phyloP scores from a whole-genome alignment of 2,888 invertebrate genomes.

The Galerucella nymphaeae region DNA sequence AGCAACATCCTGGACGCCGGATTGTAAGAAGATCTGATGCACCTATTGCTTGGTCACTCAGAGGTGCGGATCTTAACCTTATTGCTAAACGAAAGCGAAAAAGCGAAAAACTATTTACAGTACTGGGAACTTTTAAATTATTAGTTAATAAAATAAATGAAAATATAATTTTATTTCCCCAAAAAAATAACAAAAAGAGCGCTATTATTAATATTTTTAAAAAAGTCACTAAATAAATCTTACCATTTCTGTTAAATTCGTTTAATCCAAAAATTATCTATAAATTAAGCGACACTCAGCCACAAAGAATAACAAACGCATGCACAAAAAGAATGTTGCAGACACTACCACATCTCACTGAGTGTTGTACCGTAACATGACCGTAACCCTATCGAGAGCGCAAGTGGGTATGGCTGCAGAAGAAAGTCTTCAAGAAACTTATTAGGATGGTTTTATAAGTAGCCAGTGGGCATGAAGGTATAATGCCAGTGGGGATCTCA shows the following conservation, averaged over 20 bases:
- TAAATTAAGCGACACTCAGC: constrained; percentile 3
- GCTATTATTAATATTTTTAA: no score
- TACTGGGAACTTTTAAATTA: no score
- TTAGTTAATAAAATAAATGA: no score
- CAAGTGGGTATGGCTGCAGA: constrained; percentile 46
- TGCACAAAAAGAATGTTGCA: constrained; percentile 38
- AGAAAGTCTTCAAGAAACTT: constrained; percentile 54
- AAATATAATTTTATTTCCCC: no score
- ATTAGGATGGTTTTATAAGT: constrained; percentile 36
- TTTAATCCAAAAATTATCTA: constrained; percentile 16
- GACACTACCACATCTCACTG: constrained; percentile 45
- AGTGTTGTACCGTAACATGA: constrained; percentile 29
- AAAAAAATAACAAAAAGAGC: no score
- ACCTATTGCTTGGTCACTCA: neutral
- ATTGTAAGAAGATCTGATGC: neutral
- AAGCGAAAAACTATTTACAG: no score
- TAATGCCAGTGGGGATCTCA: constrained; percentile 16
- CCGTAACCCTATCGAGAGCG: constrained; percentile 28
- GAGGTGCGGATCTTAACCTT: neutral
- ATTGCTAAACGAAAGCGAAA: neutral
- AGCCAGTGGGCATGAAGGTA: constrained; percentile 9
- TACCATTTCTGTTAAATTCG: constrained; percentile 10
- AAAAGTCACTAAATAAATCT: neutral
- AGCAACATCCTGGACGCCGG: neutral
- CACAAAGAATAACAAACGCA: constrained; percentile 21